These are phyloP conservation scores for Ceyx erithaca DNA, from an alignment of 2,797 vertebrate species.

Conservation along the genomic window DNA sequence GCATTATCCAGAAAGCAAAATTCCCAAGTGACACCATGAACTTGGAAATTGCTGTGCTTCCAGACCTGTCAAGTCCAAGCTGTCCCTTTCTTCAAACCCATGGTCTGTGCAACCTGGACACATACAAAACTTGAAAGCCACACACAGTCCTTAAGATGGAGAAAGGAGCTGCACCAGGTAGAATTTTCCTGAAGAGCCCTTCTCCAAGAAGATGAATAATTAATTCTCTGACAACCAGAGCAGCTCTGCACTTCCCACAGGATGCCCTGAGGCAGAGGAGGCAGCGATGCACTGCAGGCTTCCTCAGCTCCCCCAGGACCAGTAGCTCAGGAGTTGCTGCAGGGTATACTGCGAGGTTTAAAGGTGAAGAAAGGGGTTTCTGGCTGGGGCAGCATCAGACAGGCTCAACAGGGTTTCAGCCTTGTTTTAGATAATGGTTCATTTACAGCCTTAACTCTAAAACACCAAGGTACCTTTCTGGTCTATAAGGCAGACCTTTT, in stretches of 20 bases:
- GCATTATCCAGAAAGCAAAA: not conserved
- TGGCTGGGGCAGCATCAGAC: not conserved
- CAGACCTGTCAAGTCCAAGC: not conserved
- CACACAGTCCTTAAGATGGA: not conserved
- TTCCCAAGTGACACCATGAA: not conserved
- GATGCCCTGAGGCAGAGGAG: not conserved
- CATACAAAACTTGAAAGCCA: not conserved
- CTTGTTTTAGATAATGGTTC: not conserved
- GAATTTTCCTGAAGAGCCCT: not conserved
- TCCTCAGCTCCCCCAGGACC: not conserved
- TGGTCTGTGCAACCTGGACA: not conserved
- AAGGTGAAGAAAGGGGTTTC: not conserved
- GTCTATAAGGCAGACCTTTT: not conserved
- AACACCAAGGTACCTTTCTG: not conserved
- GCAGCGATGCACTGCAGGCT: not conserved
- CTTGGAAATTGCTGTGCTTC: not conserved
- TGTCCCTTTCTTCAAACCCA: not conserved
- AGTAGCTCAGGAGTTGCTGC: not conserved
- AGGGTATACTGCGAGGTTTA: not conserved
- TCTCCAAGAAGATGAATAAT: not conserved
- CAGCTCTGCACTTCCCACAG: not conserved
- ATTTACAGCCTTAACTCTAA: not conserved
- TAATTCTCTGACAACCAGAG: not conserved
- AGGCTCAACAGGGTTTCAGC: not conserved
- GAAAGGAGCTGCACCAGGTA: not conserved